Conservation (phyloP, 2,113 vertebrate species). For the Camarhynchus parvulus region DNA sequence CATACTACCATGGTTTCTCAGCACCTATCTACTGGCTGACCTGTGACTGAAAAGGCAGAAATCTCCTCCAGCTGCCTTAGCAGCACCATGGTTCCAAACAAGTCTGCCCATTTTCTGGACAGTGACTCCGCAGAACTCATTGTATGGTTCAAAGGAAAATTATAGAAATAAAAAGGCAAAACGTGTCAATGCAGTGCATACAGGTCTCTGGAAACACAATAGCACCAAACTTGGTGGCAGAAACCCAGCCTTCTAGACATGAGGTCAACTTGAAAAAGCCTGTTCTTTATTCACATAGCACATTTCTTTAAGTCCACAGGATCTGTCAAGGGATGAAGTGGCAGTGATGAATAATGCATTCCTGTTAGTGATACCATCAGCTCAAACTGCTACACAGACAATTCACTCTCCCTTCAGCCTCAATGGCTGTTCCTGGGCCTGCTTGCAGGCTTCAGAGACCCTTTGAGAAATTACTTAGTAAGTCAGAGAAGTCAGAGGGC, state of each 20-base stretch:
- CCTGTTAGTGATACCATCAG: neutral
- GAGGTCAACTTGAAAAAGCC: neutral
- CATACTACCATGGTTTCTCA: neutral
- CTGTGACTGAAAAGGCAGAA: neutral
- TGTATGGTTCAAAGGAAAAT: neutral
- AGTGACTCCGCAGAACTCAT: neutral
- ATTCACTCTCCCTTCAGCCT: neutral
- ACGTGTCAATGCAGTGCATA: neutral
- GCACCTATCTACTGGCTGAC: neutral
- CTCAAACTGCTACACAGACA: neutral
- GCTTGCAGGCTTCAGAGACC: neutral
- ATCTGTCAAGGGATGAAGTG: conserved; percentile 10
- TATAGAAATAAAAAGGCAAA: neutral
- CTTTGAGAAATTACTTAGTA: neutral
- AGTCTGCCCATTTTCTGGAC: neutral
- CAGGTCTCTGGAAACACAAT: neutral
- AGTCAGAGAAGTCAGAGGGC: neutral
- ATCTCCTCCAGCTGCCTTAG: neutral
- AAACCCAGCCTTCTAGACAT: neutral
- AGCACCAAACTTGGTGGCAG: neutral
- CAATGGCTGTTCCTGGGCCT: neutral
- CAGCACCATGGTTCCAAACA: neutral
- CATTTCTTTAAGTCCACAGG: conserved; percentile 6
- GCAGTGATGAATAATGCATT: conserved; percentile 53
- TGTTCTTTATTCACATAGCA: conserved; percentile 47